Percentiles rank a stretch among this genome's conserved stretches.
These are phyloP conservation scores for Drosophila neotestacea DNA, from an alignment of 2,888 invertebrate genomes.

Conservation along the genomic window DNA sequence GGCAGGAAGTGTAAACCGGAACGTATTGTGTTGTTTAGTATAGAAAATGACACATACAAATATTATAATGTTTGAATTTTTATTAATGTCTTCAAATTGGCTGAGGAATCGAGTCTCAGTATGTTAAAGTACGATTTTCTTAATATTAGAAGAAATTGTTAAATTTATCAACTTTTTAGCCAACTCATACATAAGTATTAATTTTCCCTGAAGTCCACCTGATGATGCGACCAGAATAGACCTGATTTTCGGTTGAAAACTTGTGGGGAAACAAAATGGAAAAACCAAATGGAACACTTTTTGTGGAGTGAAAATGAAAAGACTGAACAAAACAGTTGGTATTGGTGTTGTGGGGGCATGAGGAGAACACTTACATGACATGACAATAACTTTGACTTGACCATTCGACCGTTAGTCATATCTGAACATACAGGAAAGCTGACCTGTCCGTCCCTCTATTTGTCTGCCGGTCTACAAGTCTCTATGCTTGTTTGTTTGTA, in stretches of 20 bases:
- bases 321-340: constrained; percentile 32
- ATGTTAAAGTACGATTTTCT: background rate
- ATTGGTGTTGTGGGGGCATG: constrained; percentile 3
- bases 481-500: constrained; percentile 35
- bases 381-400: constrained; percentile 81
- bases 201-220: constrained; percentile 1
- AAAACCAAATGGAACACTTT: constrained; percentile 37
- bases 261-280: background rate
- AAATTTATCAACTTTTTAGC: background rate
- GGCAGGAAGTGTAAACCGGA: background rate
- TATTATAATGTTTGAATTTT: no score
- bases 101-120: background rate
- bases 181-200: constrained; percentile 6
- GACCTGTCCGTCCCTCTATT: constrained; percentile 7
- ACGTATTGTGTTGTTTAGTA: no score
- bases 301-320: constrained; percentile 53
- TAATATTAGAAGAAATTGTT: background rate
- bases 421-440: constrained; percentile 37
- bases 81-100: no score
- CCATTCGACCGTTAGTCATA: constrained; percentile 81
- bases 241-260: constrained; percentile 1
- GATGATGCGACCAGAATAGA: background rate
- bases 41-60: no score
- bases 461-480: constrained; percentile 12
- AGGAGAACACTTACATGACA: constrained; percentile 70